Base-by-base conservation (phyloP, 2,113 vertebrate genomes). In the Trogon melanurus region DNA sequence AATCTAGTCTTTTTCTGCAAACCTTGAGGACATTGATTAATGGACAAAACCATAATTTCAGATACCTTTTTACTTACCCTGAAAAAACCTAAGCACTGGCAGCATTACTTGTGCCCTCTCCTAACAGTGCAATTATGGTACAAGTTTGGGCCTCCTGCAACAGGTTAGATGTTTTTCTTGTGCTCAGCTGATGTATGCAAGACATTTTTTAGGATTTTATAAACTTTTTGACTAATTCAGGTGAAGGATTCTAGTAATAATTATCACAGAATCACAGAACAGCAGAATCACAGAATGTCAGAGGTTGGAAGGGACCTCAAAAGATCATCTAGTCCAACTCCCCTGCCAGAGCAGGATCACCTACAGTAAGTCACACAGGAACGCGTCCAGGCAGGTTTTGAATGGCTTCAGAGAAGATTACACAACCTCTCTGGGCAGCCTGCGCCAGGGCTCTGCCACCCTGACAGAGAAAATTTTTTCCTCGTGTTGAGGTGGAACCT, bases 121-220 rank as follows among this genome's bases (percentile, higher is more conserved):
- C 60, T 50, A 53, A 32, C 4, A 47, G 13, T 47, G 10, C 34
- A 29, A 29, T 36, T 13, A 36, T 4, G 56, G 34, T 25, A 47
- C 36, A 20, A 0, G 0, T 13, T 3, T 50, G 27, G 30, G 48
- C 41, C 22, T n/a, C 23, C 13, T 18, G 11, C 19, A 58, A 13
- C 4, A 26, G 11, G 32, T n/a, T n/a, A 18, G 15, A 23, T 20
- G 7, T 41, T 64, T 47, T 51, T 22, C 29, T 79, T 36, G 15
- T 2, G 1, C 36, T 62, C 56, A 75, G 23, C 9, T 81, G 21
- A 36, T 25, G 48, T 32, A 21, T 34, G 7, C 16, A 54, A 57
- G 32, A 5, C 1, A 2, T 6, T 50, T 60, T 80, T 80, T 32
- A 61, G 23, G 11, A 19, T 86, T 54, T 79, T 50, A 41, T n/a